These are phyloP conservation scores for Lerema accius DNA, from an alignment of 1,140 invertebrate genomes.

Conservation along the genomic window DNA sequence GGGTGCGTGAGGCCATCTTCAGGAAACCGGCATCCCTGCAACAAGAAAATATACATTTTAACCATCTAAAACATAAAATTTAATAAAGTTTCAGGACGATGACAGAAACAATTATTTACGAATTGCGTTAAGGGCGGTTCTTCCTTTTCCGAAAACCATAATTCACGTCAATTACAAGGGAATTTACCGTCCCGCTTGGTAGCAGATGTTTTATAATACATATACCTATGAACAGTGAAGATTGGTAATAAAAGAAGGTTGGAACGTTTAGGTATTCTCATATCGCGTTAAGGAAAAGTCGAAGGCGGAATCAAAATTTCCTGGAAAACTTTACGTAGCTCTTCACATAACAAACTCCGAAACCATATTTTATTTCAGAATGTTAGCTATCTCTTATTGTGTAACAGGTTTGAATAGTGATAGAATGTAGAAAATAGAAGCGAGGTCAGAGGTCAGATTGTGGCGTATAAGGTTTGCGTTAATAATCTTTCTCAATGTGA, in stretches of 20 bases:
- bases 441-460: conserved; percentile 16
- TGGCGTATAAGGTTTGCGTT: conserved; percentile 18
- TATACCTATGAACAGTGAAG: conserved; percentile 34
- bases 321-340: conserved; percentile 32
- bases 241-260: conserved; percentile 38
- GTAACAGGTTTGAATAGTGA: conserved; percentile 5
- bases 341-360: conserved; percentile 35
- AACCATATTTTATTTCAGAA: conserved; percentile 21
- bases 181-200: conserved; percentile 20
- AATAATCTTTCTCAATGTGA: conserved; percentile 10
- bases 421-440: conserved; percentile 28
- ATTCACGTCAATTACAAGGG: conserved; percentile 27
- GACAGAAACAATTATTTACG: too few species aligned
- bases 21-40: conserved; percentile 83
- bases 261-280: conserved; percentile 39
- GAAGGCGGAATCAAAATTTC: conserved; percentile 31
- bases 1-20: conserved; percentile 87
- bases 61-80: too few species aligned
- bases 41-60: conserved; percentile 52
- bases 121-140: too few species aligned
- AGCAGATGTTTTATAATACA: conserved; percentile 25
- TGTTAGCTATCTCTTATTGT: conserved; percentile 8
- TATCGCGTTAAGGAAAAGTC: conserved; percentile 41
- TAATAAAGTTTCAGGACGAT: too few species aligned
- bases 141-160: conserved; percentile 2